Percentiles rank a stretch among this genome's conserved stretches.
phyloP scores from a whole-genome alignment of 2,888 invertebrate genomes.

The Busseola fusca region DNA sequence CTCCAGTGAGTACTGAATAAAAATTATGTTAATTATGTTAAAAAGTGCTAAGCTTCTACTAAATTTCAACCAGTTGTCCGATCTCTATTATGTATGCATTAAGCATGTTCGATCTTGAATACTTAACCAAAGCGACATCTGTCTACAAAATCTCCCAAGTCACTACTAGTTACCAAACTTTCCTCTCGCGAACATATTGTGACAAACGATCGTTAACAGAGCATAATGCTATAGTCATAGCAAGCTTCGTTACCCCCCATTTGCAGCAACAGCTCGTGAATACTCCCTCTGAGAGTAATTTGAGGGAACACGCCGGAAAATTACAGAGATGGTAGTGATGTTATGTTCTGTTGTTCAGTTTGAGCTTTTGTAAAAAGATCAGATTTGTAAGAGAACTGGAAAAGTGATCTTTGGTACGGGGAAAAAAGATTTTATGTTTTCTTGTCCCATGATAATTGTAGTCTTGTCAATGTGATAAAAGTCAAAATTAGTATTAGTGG shows the following conservation, averaged over 20 bases:
- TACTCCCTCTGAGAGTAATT: slow-evolving; percentile 61
- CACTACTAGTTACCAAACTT: neutral
- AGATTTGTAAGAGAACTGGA: neutral
- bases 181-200: slow-evolving; percentile 26
- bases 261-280: slow-evolving; percentile 64
- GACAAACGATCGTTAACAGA: slow-evolving; percentile 40
- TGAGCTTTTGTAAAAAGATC: neutral
- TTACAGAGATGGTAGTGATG: slow-evolving; percentile 55
- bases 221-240: slow-evolving; percentile 17
- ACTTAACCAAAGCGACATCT: neutral
- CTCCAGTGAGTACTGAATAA: no score
- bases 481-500: neutral
- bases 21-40: no score
- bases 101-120: neutral
- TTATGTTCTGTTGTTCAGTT: slow-evolving; percentile 5
- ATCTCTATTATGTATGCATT: no score
- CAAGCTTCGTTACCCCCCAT: slow-evolving; percentile 61
- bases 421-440: neutral
- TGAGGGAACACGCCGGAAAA: slow-evolving; percentile 66
- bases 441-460: neutral
- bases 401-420: neutral
- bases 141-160: neutral
- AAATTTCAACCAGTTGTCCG: neutral
- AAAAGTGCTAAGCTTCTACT: no score
- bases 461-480: neutral